Evolutionary conservation across 2,888 invertebrate species (phyloP).

Genomic region (Octonoba sinensis): DNA sequence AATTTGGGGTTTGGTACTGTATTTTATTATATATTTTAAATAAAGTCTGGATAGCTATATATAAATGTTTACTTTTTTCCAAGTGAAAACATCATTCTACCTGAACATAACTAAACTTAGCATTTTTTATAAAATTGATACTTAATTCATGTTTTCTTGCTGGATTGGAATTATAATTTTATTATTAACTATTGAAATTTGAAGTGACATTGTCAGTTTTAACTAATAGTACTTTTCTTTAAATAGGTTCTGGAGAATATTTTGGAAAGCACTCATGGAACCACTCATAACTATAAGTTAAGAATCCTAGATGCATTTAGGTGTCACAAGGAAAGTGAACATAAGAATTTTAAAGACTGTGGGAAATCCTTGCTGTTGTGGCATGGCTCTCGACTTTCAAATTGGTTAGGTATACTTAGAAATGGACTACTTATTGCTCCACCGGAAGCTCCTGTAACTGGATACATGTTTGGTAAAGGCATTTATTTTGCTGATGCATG

Average conservation of each 20-base stretch:
- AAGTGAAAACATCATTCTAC: too few species aligned
- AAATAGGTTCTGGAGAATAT: constrained; percentile 31
- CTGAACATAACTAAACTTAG: too few species aligned
- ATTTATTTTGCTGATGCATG: constrained; percentile 99
- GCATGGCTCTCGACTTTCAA: constrained; percentile 74
- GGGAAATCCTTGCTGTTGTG: constrained; percentile 72
- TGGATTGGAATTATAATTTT: too few species aligned
- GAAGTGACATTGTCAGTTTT: too few species aligned
- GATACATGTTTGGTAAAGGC: constrained; percentile 97
- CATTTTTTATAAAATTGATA: too few species aligned
- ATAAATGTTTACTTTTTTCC: too few species aligned
- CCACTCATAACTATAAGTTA: constrained; percentile 73
- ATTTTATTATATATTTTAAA: too few species aligned
- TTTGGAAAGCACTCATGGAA: constrained; percentile 72
- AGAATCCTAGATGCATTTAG: constrained; percentile 72
- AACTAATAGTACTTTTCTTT: too few species aligned
- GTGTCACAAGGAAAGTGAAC: constrained; percentile 70
- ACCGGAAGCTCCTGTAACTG: constrained; percentile 74
- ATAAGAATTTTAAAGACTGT: constrained; percentile 48
- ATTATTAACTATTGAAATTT: too few species aligned
- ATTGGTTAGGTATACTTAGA: constrained; percentile 74
- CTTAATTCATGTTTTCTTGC: too few species aligned
- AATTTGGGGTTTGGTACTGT: too few species aligned
- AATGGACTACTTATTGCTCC: constrained; percentile 74
- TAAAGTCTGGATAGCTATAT: too few species aligned